Evolutionary conservation across 1,140 invertebrate species (phyloP), one percentile per base, ranked within the genome.

Genomic region (Campoletis sonorensis): DNA sequence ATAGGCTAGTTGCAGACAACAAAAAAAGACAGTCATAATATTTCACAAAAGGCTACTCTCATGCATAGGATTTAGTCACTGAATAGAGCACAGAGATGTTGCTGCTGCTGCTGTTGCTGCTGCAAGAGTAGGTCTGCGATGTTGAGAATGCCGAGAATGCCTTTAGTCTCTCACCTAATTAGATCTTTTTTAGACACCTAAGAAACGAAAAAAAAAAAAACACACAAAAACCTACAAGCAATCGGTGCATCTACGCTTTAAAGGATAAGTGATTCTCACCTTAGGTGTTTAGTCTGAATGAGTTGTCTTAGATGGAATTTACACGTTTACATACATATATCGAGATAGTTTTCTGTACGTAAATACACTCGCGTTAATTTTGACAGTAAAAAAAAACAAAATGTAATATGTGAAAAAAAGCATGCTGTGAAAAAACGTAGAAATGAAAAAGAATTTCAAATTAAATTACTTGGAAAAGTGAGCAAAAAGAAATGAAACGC

Each of bases 141-240:
- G 85, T 89, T 88, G 87, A 83, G 90, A 91, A 91, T 91, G 89
- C 84, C 85, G 87, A 73, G 71, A 91, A 90, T 89, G 90, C 88
- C 4, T 89, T 90, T 88, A 90, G 86, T 84, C 73, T 88, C 85
- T 86, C 71, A 73, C 40, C 54, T 51, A 21, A 71, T 10, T 71
- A 71, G 27, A 33, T 21, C 2, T 73, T 40, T 73, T 49, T 37
- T 21, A 40, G 1, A 71, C 54, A 58, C 54, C 4, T 58, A 40
- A 7, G 0, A 3, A 23, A 45, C 11, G 3, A 51, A 27, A 0
- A 33, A 26, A 73, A 37, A 51, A n/a, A n/a, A n/a, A n/a, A n/a
- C n/a, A n/a, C n/a, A n/a, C n/a, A n/a, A n/a, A n/a, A 51, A 73
- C 26, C n/a, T 13, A n/a, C 0, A 58, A 58, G 21, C 4, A 23